Percentiles rank a stretch among this genome's conserved stretches.
phyloP scores from a whole-genome alignment of 2,797 vertebrate genomes.

The Hydrophis major region DNA sequence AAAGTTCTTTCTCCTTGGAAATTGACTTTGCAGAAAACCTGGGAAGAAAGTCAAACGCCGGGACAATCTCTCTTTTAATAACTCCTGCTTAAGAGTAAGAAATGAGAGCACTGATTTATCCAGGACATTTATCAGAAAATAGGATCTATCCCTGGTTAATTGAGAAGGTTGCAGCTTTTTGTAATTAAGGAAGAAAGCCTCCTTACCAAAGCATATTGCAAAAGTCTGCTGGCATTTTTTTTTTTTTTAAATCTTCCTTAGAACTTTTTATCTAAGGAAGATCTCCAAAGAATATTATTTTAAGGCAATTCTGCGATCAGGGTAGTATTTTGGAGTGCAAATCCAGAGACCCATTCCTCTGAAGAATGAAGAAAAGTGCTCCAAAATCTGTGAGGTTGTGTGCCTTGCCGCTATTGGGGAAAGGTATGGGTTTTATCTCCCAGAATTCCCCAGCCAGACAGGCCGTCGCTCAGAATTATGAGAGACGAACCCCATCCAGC shows the following conservation, averaged over 20 bases:
- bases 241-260: not conserved
- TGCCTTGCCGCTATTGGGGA: not conserved
- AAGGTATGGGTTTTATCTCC: not conserved
- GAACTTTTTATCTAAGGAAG: not conserved
- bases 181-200: not conserved
- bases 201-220: not conserved
- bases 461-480: too few species aligned
- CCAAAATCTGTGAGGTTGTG: not conserved
- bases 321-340: too few species aligned
- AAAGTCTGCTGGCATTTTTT: not conserved
- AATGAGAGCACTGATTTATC: not conserved
- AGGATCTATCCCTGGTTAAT: not conserved
- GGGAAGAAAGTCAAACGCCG: not conserved
- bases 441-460: not conserved
- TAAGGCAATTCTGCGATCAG: too few species aligned
- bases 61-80: not conserved
- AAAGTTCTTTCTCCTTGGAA: not conserved
- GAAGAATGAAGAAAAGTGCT: not conserved
- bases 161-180: not conserved
- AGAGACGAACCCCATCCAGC: not conserved
- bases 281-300: not conserved
- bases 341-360: not conserved
- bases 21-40: not conserved
- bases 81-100: not conserved
- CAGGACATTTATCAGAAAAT: constrained; percentile 8